A percentile compares a stretch with the other conserved stretches of the same genome.
Evolutionary conservation across 2,888 invertebrate species (phyloP).

Genomic region (Drosophila atroscutellata): DNA sequence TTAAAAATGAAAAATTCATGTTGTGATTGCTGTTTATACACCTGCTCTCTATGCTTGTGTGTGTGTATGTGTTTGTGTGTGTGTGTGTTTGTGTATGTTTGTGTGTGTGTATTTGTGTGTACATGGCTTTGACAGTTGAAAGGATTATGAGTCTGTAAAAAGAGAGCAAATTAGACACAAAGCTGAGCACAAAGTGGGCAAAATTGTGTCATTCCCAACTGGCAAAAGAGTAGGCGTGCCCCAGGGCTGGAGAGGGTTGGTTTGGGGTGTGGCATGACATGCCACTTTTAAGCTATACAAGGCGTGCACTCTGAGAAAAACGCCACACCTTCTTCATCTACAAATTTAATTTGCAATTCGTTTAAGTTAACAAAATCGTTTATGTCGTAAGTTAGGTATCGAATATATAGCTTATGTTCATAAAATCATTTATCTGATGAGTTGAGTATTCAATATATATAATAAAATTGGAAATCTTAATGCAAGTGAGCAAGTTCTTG

Average conservation of each 20-base stretch:
- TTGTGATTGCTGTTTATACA: conserved; percentile 18
- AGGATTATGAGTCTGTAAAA: conserved; percentile 60
- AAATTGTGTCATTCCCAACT: conserved; percentile 21
- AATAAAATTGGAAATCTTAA: background rate
- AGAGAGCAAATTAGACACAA: conserved; percentile 34
- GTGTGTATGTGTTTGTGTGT: background rate
- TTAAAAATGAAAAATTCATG: conserved; percentile 61
- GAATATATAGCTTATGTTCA: background rate
- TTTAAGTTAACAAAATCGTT: background rate
- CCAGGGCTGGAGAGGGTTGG: background rate
- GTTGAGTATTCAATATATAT: too few relatives aligned
- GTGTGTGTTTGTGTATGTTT: background rate
- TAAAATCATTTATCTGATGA: background rate
- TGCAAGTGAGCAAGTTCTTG: background rate
- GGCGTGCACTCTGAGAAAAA: background rate
- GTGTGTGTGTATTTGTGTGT: conserved; percentile 1
- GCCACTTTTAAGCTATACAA: conserved; percentile 62
- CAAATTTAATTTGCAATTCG: background rate
- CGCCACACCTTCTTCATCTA: background rate
- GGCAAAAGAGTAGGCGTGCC: background rate
- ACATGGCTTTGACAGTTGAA: conserved; percentile 45
- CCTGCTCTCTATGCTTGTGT: conserved; percentile 14
- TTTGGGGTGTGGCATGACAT: conserved; percentile 13
- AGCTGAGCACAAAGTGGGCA: conserved; percentile 36
- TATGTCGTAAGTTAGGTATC: background rate